These are phyloP conservation scores for Carterocephalus palaemon DNA, from an alignment of 2,888 invertebrate genomes.

Conservation along the genomic window DNA sequence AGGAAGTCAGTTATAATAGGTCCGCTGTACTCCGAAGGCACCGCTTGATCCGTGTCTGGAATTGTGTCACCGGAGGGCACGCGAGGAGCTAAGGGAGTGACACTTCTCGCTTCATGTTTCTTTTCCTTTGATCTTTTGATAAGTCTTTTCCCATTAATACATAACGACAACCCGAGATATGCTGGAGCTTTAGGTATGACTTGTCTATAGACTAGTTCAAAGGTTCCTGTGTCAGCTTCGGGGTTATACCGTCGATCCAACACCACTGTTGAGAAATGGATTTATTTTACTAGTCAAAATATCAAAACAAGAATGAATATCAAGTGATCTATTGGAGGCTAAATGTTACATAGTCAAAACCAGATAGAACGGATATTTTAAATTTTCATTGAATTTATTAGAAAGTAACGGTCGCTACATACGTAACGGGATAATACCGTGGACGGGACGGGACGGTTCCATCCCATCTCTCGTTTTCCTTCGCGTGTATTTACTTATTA, in stretches of 20 bases:
- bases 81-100: conserved; percentile 47
- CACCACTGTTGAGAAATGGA: conserved; percentile 80
- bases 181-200: conserved; percentile 87
- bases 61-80: conserved; percentile 50
- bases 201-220: conserved; percentile 89
- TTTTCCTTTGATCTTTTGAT: conserved; percentile 68
- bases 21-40: conserved; percentile 77
- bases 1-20: conserved; percentile 84
- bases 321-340: too few species aligned
- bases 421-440: too few species aligned
- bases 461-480: too few species aligned
- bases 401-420: too few species aligned
- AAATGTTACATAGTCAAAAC: too few species aligned
- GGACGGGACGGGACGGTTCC: too few species aligned
- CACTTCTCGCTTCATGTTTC: conserved; percentile 58
- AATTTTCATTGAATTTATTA: too few species aligned
- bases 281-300: too few species aligned
- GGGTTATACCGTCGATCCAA: conserved; percentile 85
- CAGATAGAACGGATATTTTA: too few species aligned
- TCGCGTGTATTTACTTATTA: too few species aligned
- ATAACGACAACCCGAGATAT: conserved; percentile 85
- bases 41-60: conserved; percentile 48
- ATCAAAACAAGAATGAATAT: too few species aligned
- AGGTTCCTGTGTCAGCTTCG: conserved; percentile 88
- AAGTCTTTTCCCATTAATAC: conserved; percentile 83